Conservation (phyloP, 37 sponge, comb jelly and placozoan species). For the Hormiphora californensis region DNA sequence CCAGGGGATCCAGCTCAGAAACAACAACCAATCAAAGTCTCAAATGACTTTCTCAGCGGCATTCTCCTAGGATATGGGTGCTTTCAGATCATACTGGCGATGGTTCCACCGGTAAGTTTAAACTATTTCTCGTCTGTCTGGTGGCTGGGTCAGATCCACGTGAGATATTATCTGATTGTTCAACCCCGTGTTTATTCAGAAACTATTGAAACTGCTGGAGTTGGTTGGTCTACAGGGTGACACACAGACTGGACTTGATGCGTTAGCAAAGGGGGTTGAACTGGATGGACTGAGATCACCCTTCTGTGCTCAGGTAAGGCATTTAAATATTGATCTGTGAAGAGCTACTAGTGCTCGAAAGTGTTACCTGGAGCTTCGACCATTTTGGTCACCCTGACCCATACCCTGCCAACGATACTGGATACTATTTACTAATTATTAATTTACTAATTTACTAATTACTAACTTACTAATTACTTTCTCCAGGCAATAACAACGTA, state of each 20-base stretch:
- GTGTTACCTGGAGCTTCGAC: too few relatives aligned
- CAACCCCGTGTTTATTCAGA: not conserved
- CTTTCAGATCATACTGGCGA: not conserved
- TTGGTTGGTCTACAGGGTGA: not conserved
- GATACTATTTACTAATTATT: too few relatives aligned
- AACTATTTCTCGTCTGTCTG: not conserved
- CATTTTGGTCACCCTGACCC: too few relatives aligned
- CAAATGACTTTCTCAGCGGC: not conserved
- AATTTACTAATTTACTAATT: too few relatives aligned
- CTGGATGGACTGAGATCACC: not conserved
- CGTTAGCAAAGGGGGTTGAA: not conserved
- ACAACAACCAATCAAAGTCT: too few relatives aligned
- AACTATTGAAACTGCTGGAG: not conserved
- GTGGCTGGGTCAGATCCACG: too few relatives aligned
- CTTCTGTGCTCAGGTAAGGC: not conserved
- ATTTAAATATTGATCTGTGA: too few relatives aligned
- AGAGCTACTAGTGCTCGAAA: too few relatives aligned
- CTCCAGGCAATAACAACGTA: not conserved
- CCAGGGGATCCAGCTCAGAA: too few relatives aligned
- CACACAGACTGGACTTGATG: not conserved
- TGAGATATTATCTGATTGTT: too few relatives aligned
- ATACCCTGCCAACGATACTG: too few relatives aligned
- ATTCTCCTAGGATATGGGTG: not conserved
- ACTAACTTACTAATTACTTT: too few relatives aligned
- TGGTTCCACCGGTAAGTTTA: constrained; percentile 8